A percentile compares a stretch with the other conserved stretches of the same genome.
Conservation (phyloP, 2,888 invertebrate species). For the Ectemnius lituratus region DNA sequence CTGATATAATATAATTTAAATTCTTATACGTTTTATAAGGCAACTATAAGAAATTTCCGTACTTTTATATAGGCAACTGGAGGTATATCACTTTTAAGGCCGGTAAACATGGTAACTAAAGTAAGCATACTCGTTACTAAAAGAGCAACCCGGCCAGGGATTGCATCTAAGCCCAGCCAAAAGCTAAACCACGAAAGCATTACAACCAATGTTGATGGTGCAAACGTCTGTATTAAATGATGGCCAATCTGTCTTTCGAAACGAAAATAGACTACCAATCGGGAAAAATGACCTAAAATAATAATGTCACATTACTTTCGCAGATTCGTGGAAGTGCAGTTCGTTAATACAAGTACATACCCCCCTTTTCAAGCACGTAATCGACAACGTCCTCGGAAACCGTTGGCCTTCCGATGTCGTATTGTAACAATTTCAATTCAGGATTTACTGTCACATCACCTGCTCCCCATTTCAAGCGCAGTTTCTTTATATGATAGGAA, state of each 20-base stretch:
- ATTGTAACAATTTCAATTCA: slow-evolving; percentile 88
- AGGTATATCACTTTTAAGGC: slow-evolving; percentile 88
- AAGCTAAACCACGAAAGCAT: slow-evolving; percentile 93
- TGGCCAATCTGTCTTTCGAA: slow-evolving; percentile 92
- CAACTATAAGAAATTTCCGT: slow-evolving; percentile 51
- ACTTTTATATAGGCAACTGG: slow-evolving; percentile 94
- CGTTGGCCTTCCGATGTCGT: slow-evolving; percentile 86
- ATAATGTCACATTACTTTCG: neutral
- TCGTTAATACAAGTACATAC: slow-evolving; percentile 73
- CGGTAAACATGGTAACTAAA: slow-evolving; percentile 91
- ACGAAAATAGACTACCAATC: slow-evolving; percentile 87
- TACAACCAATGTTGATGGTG: slow-evolving; percentile 89
- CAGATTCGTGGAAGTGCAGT: neutral
- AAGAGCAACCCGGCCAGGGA: slow-evolving; percentile 89
- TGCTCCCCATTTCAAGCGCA: slow-evolving; percentile 86
- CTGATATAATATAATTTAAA: neutral
- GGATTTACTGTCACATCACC: slow-evolving; percentile 88
- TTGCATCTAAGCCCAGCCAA: slow-evolving; percentile 91
- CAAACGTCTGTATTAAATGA: slow-evolving; percentile 91
- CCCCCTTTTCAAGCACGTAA: slow-evolving; percentile 88
- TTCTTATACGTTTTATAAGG: neutral
- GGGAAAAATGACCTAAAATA: slow-evolving; percentile 85
- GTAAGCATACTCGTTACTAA: slow-evolving; percentile 92
- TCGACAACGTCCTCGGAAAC: slow-evolving; percentile 86
- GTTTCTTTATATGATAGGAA: slow-evolving; percentile 88